A percentile compares a stretch with the other conserved stretches of the same genome.
Conservation (phyloP, 2,888 invertebrate genomes). For the Nomada lathburiana region DNA sequence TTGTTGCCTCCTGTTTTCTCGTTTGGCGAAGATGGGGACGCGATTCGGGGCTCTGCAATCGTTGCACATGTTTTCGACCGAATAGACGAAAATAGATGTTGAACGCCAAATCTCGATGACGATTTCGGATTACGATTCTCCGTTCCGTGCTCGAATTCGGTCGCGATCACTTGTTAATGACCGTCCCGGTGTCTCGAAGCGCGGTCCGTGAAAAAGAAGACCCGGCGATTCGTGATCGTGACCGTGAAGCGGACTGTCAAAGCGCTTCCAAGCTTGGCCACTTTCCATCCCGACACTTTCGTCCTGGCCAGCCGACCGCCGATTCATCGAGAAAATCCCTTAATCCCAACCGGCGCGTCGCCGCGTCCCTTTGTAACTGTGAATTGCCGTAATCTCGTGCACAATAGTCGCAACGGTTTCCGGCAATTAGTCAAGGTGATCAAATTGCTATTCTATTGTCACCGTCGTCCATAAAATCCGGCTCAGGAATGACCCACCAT, state of each 20-base stretch:
- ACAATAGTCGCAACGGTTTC: slow-evolving; percentile 42
- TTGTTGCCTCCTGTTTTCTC: too few species aligned
- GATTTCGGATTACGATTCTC: neutral
- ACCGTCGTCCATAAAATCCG: slow-evolving; percentile 49
- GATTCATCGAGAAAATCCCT: neutral
- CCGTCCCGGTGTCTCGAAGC: neutral
- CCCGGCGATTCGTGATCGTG: neutral
- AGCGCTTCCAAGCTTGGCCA: neutral
- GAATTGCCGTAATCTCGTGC: neutral
- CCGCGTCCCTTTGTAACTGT: neutral
- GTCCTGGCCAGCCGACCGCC: neutral
- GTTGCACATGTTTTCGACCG: too few species aligned
- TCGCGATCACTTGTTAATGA: neutral
- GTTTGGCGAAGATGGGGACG: too few species aligned
- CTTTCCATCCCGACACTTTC: slow-evolving; percentile 2
- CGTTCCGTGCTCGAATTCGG: too few species aligned
- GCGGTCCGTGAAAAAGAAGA: neutral
- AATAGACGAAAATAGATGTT: too few species aligned
- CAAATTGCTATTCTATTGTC: slow-evolving; percentile 52
- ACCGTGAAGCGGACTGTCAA: slow-evolving; percentile 23
- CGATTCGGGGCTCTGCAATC: too few species aligned
- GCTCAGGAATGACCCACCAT: slow-evolving; percentile 9
- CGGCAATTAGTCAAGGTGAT: slow-evolving; percentile 44
- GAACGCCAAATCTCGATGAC: neutral
- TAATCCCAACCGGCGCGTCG: neutral